Evolutionary conservation across 2,113 vertebrate species (phyloP).

Genomic region (Lepus americanus): DNA sequence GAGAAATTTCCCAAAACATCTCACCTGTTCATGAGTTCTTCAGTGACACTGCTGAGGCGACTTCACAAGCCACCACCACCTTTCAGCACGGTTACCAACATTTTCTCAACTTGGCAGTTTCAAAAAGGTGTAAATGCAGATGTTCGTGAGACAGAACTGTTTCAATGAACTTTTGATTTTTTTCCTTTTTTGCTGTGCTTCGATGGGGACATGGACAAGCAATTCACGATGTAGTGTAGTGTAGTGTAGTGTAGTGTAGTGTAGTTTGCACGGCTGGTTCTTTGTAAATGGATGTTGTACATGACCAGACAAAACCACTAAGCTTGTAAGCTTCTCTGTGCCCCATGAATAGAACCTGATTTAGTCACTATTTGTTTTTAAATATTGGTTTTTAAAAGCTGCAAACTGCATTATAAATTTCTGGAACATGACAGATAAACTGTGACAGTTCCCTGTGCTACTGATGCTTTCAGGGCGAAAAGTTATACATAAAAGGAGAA

Average conservation of each 20-base stretch:
- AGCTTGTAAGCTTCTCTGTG: slow-evolving; percentile 11
- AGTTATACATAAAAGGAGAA: too few relatives aligned
- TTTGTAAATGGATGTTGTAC: neutral
- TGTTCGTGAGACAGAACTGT: slow-evolving; percentile 37
- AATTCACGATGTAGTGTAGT: too few relatives aligned
- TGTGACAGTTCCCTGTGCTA: too few relatives aligned
- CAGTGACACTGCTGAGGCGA: too few relatives aligned
- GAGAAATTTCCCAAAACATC: slow-evolving; percentile 73
- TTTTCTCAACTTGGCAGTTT: slow-evolving; percentile 58
- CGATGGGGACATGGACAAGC: slow-evolving; percentile 61
- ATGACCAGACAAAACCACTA: slow-evolving; percentile 44
- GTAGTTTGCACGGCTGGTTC: neutral
- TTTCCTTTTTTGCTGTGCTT: neutral
- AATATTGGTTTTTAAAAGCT: too few relatives aligned
- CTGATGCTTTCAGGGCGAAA: too few relatives aligned
- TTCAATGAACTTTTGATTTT: slow-evolving; percentile 51
- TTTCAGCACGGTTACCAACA: slow-evolving; percentile 42
- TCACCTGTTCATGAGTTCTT: slow-evolving; percentile 77
- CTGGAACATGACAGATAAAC: neutral
- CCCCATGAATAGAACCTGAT: slow-evolving; percentile 45
- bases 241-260: too few relatives aligned
- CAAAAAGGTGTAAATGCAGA: slow-evolving; percentile 66
- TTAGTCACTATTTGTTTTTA: slow-evolving; percentile 51
- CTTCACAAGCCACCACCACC: too few relatives aligned
- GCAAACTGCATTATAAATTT: too few relatives aligned